These are phyloP conservation scores for Montifringilla adamsi DNA, from an alignment of 2,113 vertebrate species.

Conservation along the genomic window DNA sequence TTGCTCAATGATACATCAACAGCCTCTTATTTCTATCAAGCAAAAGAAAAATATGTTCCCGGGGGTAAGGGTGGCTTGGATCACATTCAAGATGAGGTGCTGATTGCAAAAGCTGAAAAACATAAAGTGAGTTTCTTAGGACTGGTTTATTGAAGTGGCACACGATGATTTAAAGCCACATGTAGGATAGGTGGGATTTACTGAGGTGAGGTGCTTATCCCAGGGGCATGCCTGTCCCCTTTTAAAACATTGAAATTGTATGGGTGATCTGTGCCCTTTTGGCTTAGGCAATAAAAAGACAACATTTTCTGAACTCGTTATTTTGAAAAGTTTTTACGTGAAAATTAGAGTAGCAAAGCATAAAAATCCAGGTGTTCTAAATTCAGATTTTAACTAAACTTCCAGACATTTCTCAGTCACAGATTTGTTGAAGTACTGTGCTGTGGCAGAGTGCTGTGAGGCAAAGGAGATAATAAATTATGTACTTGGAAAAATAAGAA, in stretches of 20 bases:
- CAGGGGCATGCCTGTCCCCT: fast-evolving
- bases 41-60: background rate
- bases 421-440: background rate
- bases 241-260: background rate
- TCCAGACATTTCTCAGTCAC: background rate
- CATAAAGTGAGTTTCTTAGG: background rate
- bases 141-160: background rate
- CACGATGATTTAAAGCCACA: background rate
- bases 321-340: background rate
- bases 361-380: background rate
- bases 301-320: background rate
- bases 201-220: background rate
- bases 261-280: background rate
- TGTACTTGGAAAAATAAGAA: background rate
- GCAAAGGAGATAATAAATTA: background rate
- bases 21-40: background rate
- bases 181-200: background rate
- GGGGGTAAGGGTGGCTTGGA: background rate
- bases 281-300: background rate
- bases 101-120: background rate
- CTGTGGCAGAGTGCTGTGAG: background rate
- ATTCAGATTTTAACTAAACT: background rate
- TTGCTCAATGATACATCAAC: background rate
- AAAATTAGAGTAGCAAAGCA: background rate
- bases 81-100: background rate